phyloP scores from a whole-genome alignment of 2,888 invertebrate species.

The Pristionchus fissidentatus region DNA sequence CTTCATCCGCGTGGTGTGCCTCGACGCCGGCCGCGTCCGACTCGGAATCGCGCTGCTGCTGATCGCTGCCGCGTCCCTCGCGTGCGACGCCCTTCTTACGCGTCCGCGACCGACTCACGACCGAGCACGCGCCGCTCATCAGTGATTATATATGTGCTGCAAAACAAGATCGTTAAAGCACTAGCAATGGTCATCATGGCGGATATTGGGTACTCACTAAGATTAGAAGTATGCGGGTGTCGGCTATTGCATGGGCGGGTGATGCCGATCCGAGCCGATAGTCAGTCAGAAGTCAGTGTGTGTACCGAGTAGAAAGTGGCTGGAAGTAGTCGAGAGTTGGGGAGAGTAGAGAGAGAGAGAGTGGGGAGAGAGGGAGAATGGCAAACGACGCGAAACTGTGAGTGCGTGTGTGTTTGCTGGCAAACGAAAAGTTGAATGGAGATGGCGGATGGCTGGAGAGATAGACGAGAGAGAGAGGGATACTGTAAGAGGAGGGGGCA shows the following conservation, averaged over 20 bases:
- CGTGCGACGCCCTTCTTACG: not conserved
- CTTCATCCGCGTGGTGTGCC: not conserved
- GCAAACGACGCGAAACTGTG: conserved; percentile 23
- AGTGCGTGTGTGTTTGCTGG: not conserved
- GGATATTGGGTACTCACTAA: not conserved
- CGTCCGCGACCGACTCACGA: conserved; percentile 18
- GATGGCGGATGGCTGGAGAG: not conserved
- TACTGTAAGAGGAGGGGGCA: not conserved
- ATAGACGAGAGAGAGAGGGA: conserved; percentile 22
- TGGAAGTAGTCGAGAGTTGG: conserved; percentile 40
- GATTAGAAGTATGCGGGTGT: not conserved
- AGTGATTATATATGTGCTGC: not conserved
- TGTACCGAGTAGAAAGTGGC: conserved; percentile 37
- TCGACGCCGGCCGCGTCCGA: conserved; percentile 25
- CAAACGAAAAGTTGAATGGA: conserved; percentile 37
- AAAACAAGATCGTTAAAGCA: no score
- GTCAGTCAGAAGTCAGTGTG: not conserved
- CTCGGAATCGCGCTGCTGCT: not conserved
- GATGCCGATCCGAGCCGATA: not conserved
- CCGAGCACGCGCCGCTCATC: conserved; percentile 33
- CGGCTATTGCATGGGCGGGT: not conserved
- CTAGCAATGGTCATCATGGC: not conserved
- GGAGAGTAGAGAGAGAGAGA: not conserved
- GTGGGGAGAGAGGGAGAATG: not conserved
- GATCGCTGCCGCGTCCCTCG: not conserved